Conservation (phyloP, 2,888 invertebrate species). For the Cosmia pyralina region DNA sequence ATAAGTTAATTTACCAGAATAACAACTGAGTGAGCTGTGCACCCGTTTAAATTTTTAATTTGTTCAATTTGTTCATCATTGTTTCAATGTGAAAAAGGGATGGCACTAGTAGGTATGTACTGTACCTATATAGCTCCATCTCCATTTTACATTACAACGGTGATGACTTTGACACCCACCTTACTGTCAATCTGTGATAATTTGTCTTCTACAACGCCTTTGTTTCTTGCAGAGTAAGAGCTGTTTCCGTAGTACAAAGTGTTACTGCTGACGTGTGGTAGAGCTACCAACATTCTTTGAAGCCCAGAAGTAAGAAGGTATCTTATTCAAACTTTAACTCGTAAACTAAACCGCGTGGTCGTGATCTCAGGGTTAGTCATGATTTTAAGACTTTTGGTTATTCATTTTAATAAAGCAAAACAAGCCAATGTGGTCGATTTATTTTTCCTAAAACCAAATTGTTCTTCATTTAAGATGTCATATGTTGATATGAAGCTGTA, state of each 20-base stretch:
- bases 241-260: neutral
- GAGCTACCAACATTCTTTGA: neutral
- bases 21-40: neutral
- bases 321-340: neutral
- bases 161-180: neutral
- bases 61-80: neutral
- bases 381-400: no score
- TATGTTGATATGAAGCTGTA: no score
- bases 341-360: neutral
- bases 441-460: no score
- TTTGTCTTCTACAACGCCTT: no score
- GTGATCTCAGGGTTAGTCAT: neutral
- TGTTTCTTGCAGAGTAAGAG: neutral
- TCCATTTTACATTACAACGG: neutral
- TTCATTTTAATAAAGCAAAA: no score
- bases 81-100: neutral
- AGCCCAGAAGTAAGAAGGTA: neutral
- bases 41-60: conserved; percentile 4
- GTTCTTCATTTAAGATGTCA: no score
- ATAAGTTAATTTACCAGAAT: conserved; percentile 15
- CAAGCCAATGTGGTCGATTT: no score
- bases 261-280: no score
- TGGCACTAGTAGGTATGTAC: neutral
- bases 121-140: no score
- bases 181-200: neutral